phyloP scores from a whole-genome alignment of 2,113 vertebrate species.

The Scomber colias region DNA sequence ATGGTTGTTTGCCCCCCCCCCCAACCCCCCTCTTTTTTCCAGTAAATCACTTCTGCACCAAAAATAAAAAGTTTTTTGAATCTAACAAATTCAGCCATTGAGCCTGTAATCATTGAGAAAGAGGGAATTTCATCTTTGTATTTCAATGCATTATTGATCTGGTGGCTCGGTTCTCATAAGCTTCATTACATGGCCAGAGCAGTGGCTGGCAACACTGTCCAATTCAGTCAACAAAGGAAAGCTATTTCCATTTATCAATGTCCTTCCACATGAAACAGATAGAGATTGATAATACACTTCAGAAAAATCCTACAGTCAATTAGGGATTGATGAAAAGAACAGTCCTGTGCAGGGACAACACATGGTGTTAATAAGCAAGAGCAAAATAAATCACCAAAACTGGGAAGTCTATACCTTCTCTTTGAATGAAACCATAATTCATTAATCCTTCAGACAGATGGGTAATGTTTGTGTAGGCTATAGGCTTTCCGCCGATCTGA shows the following conservation, averaged over 20 bases:
- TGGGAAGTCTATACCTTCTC: slow-evolving; percentile 63
- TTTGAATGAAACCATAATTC: slow-evolving; percentile 75
- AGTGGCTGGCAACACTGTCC: slow-evolving; percentile 77
- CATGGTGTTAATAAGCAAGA: slow-evolving; percentile 73
- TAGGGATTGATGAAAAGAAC: slow-evolving; percentile 78
- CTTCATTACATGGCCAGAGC: slow-evolving; percentile 76
- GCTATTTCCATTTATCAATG: slow-evolving; percentile 87
- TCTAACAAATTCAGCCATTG: slow-evolving; percentile 65
- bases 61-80: slow-evolving; percentile 70
- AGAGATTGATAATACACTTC: slow-evolving; percentile 86
- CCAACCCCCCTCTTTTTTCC: slow-evolving; percentile 14
- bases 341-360: slow-evolving; percentile 66
- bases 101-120: slow-evolving; percentile 72
- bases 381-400: slow-evolving; percentile 75
- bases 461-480: slow-evolving; percentile 60
- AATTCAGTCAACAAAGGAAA: slow-evolving; percentile 83
- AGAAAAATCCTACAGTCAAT: slow-evolving; percentile 84
- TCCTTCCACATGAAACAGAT: slow-evolving; percentile 81
- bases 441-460: slow-evolving; percentile 79
- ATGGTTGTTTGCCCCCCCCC: slow-evolving; percentile 73
- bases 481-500: too few species aligned
- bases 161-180: slow-evolving; percentile 74
- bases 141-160: slow-evolving; percentile 84
- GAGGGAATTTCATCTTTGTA: slow-evolving; percentile 81
- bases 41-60: slow-evolving; percentile 71